A percentile compares a stretch with the other conserved stretches of the same genome.
Conservation (phyloP, 2,888 invertebrate genomes). For the Drosophila atroscutellata region DNA sequence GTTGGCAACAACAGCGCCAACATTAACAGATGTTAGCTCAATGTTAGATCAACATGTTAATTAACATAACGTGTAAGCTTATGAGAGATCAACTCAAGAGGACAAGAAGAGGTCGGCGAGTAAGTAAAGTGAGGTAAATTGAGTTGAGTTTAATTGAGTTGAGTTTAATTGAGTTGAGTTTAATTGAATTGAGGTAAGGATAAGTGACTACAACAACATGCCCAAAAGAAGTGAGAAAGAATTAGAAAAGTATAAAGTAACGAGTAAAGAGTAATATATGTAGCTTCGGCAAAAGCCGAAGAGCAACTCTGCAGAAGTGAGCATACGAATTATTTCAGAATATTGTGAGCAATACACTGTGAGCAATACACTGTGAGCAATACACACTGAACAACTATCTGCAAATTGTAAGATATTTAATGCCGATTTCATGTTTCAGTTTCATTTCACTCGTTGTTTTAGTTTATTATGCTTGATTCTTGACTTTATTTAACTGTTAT, state of each 20-base stretch:
- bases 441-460: not conserved
- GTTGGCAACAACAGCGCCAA: conserved; percentile 9
- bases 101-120: conserved; percentile 11
- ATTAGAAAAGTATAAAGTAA: conserved; percentile 21
- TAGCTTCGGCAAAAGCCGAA: conserved; percentile 27
- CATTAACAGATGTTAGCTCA: conserved; percentile 33
- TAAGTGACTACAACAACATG: conserved; percentile 45
- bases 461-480: not conserved
- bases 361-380: no score
- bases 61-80: conserved; percentile 36
- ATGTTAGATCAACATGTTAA: conserved; percentile 47
- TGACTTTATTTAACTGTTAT: not conserved
- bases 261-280: conserved; percentile 23
- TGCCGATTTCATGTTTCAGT: not conserved
- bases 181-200: conserved; percentile 18
- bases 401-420: not conserved
- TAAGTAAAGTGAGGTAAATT: conserved; percentile 29
- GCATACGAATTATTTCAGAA: conserved; percentile 2
- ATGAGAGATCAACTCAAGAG: conserved; percentile 11
- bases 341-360: not conserved
- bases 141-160: conserved; percentile 22
- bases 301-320: conserved; percentile 40
- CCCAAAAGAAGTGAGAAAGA: conserved; percentile 23
- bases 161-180: conserved; percentile 22
- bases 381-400: no score